Base-by-base conservation (phyloP, 2,113 vertebrate genomes). In the Pica pica region DNA sequence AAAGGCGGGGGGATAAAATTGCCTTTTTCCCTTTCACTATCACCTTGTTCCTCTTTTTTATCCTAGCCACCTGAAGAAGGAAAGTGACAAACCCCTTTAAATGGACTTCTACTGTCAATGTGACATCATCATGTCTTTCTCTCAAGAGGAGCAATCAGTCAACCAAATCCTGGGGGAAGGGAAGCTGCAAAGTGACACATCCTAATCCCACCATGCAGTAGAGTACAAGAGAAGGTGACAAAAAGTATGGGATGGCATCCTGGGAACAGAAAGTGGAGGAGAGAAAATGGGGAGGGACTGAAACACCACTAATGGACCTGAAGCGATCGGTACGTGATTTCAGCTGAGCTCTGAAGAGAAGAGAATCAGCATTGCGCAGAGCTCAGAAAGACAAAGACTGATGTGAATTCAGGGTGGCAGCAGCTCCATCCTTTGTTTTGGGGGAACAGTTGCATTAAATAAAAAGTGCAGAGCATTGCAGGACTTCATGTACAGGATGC, bases 21-120 rank as follows among this genome's bases (percentile, higher is more conserved):
- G 31, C 31, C 24, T 30, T 31, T 49, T 80, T 39, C 27, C 33
- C 10, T 74, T 83, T 83, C 75, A 47, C 68, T 30, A 7, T 92
- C 53, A 22, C 46, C 49, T 89, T 80, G 55, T 75, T 97, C 87
- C 61, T 92, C 76, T 82, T 69, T 75, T 91, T 71, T 87, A 22
- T 98, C 93, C 74, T 94, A 99, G 99, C 98, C 99, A 99, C 98
- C 98, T 99, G 98, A 99, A 99, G 98, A 99, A 99, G 97, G 99
- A 99, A 96, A 99, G 98, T 67, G 99, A 99, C 98, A 99, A 99
- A 98, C 98, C 99, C 93, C 98, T 99, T 98, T 99, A 98, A 99
- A 97, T 71, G 97, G 98, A 87, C 87, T 95, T 81, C 69, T 3
- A 4, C 75, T 70, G 90, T 96, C 90, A 75, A 41, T 10, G 19